phyloP scores from a whole-genome alignment of 2,113 vertebrate species.

The Anas platyrhynchos region DNA sequence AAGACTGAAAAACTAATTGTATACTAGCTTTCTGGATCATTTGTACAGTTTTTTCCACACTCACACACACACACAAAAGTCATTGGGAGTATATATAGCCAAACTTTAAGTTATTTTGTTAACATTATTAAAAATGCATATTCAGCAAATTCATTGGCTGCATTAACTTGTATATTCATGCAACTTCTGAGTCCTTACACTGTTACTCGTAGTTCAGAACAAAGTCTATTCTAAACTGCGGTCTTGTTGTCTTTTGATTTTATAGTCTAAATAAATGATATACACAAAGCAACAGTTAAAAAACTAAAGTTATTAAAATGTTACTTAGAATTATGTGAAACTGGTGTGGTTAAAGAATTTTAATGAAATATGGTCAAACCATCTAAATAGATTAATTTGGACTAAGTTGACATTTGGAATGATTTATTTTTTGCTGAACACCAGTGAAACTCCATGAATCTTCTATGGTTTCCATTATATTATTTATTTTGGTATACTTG shows the following conservation, averaged over 20 bases:
- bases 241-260: neutral
- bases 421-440: neutral
- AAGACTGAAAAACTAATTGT: slow-evolving; percentile 19
- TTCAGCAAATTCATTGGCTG: slow-evolving; percentile 50
- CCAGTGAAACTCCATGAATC: neutral
- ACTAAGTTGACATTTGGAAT: neutral
- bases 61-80: neutral
- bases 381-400: neutral
- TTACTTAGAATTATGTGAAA: neutral
- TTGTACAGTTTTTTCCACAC: neutral
- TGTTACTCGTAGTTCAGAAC: neutral
- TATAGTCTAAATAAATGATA: neutral
- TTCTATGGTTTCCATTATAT: fast-evolving
- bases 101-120: slow-evolving; percentile 58
- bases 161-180: neutral
- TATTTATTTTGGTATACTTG: neutral
- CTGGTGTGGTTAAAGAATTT: neutral
- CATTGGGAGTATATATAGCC: neutral
- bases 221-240: neutral
- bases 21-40: slow-evolving; percentile 40
- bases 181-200: neutral
- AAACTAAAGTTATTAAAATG: neutral
- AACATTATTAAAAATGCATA: slow-evolving; percentile 47
- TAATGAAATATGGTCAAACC: neutral
- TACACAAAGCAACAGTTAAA: neutral